Percentiles rank a stretch among this genome's conserved stretches.
Evolutionary conservation across 1,140 invertebrate genomes (phyloP).

Genomic region (Monomorium pharaonis): DNA sequence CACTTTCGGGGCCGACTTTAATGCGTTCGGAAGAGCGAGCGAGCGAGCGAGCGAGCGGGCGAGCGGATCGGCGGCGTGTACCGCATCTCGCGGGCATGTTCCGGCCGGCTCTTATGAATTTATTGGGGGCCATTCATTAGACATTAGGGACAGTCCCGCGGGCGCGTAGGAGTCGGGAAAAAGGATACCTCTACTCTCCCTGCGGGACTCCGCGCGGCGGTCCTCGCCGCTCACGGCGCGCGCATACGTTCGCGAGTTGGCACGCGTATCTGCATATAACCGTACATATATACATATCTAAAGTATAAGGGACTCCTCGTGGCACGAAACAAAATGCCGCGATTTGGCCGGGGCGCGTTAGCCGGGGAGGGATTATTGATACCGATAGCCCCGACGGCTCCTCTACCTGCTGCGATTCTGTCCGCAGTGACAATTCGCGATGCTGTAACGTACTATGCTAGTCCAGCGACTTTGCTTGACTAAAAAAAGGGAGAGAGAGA

Average conservation of each 20-base stretch:
- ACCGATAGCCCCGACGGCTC: conserved; percentile 34
- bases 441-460: conserved; percentile 7
- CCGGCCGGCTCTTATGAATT: conserved; percentile 81
- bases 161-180: conserved; percentile 79
- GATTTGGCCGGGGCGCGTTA: conserved; percentile 4
- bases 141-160: conserved; percentile 76
- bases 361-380: conserved; percentile 28
- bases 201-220: conserved; percentile 64
- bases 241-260: conserved; percentile 26
- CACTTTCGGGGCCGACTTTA: conserved; percentile 51
- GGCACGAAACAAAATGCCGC: conserved; percentile 46
- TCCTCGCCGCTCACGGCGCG: conserved; percentile 11
- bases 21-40: conserved; percentile 41
- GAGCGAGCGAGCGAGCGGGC: too few relatives aligned
- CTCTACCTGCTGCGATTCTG: conserved; percentile 47
- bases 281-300: background rate
- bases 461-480: background rate
- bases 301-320: conserved; percentile 7
- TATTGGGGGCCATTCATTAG: conserved; percentile 82
- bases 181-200: conserved; percentile 71
- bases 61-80: conserved; percentile 69
- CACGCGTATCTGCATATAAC: conserved; percentile 24
- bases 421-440: conserved; percentile 49
- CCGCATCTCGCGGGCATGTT: conserved; percentile 79
- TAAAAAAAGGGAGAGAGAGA: too few relatives aligned